Evolutionary conservation across 64 coral and sea anemone genomes (phyloP).

Genomic region (Pachyseris speciosa): DNA sequence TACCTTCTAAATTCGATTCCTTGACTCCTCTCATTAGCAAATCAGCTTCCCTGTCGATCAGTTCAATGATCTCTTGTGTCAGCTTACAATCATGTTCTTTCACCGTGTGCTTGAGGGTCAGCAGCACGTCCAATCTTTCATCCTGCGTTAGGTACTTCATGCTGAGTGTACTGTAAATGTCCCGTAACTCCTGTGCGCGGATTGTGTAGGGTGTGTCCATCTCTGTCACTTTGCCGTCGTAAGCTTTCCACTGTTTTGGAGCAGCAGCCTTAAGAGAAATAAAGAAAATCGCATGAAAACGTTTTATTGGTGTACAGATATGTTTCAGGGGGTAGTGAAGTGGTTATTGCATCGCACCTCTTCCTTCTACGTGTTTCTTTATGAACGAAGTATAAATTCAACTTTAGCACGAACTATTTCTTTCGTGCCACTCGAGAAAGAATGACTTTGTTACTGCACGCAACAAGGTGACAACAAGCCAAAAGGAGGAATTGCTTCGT

Average conservation of each 20-base stretch:
- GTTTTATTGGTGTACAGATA: too few species aligned
- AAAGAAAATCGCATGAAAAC: background rate
- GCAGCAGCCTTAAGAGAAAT: conserved; percentile 80
- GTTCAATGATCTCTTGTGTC: conserved; percentile 96
- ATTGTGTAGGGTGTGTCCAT: conserved; percentile 99
- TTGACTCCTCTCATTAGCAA: conserved; percentile 98
- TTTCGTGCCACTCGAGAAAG: too few species aligned
- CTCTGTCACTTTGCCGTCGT: conserved; percentile 96
- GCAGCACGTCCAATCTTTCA: conserved; percentile 90
- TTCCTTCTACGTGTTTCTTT: too few species aligned
- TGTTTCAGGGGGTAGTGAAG: too few species aligned
- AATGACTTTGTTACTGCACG: too few species aligned
- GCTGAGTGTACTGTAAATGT: conserved; percentile 94
- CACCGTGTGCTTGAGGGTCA: conserved; percentile 94
- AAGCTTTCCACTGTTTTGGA: conserved; percentile 96
- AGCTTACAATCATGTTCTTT: conserved; percentile 99
- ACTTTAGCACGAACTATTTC: too few species aligned
- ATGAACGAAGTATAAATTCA: too few species aligned
- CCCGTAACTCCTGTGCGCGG: conserved; percentile 93
- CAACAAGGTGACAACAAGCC: too few species aligned
- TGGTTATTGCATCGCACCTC: too few species aligned
- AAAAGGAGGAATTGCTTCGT: too few species aligned
- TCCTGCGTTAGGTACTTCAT: conserved; percentile 99
- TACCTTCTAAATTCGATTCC: conserved; percentile 98
- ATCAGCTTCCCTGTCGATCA: conserved; percentile 98